These are phyloP conservation scores for Lycodopsis pacificus DNA, from an alignment of 2,797 vertebrate species.

Conservation along the genomic window DNA sequence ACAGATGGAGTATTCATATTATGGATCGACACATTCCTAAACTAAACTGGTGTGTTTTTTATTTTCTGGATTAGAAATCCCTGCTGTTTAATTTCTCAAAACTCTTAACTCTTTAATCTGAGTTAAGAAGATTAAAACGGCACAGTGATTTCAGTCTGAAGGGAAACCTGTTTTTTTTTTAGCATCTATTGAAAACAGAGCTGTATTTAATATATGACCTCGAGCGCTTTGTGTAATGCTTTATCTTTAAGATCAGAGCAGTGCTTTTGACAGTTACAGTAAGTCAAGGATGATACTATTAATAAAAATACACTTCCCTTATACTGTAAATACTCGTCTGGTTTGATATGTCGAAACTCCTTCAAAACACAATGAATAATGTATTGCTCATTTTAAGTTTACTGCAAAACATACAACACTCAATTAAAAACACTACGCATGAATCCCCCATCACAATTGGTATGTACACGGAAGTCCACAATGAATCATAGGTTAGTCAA, in stretches of 20 bases:
- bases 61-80: conserved; percentile 30
- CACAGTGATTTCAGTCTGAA: conserved; percentile 46
- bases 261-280: conserved; percentile 14
- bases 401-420: conserved; percentile 42
- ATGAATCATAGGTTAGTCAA: conserved; percentile 71
- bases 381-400: conserved; percentile 45
- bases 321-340: conserved; percentile 5
- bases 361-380: conserved; percentile 26
- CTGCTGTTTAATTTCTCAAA: conserved; percentile 60
- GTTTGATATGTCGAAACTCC: conserved; percentile 36
- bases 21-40: conserved; percentile 17
- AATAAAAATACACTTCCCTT: conserved; percentile 22
- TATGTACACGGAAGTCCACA: conserved; percentile 30
- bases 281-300: background rate
- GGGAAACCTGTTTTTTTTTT: conserved; percentile 48
- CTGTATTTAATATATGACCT: background rate
- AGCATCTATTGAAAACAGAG: conserved; percentile 16
- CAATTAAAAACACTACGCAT: conserved; percentile 70
- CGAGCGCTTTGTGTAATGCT: background rate
- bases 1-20: background rate
- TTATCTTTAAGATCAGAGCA: conserved; percentile 2
- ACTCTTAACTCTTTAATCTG: conserved; percentile 59
- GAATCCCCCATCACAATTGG: conserved; percentile 58
- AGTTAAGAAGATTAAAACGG: conserved; percentile 67
- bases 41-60: background rate